A percentile compares a stretch with the other conserved stretches of the same genome.
phyloP scores from a whole-genome alignment of 2,888 invertebrate species.

The Parapristionchus giblindavisi region DNA sequence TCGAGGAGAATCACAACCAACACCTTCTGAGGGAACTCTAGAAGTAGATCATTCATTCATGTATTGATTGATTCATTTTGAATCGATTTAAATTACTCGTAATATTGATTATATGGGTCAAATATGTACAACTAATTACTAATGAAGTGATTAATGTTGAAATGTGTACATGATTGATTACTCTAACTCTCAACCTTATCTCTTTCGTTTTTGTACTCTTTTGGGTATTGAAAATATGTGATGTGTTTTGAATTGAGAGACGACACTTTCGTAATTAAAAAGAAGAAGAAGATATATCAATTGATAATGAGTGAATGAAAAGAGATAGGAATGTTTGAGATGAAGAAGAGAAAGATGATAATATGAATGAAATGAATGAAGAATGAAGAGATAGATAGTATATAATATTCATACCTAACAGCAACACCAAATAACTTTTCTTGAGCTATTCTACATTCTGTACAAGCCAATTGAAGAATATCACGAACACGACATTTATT shows the following conservation, averaged over 20 bases:
- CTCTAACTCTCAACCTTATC: no score
- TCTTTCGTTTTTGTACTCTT: no score
- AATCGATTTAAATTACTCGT: no score
- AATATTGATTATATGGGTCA: no score
- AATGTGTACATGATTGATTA: no score
- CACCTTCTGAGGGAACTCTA: constrained; percentile 27
- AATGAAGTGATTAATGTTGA: no score
- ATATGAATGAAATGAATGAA: not conserved
- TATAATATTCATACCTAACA: not conserved
- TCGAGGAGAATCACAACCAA: constrained; percentile 36
- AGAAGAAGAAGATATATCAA: not conserved
- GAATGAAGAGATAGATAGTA: not conserved
- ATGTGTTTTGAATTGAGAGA: no score
- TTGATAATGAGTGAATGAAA: not conserved
- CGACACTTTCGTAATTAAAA: no score
- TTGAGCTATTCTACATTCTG: constrained; percentile 30
- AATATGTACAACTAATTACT: no score
- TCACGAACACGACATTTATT: constrained; percentile 33
- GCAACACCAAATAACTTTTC: constrained; percentile 26
- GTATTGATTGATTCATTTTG: no score
- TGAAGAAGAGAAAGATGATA: not conserved
- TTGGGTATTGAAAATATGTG: no score
- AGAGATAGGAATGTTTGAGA: not conserved
- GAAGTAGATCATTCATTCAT: no score
- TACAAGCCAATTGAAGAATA: constrained; percentile 17